A percentile compares a stretch with the other conserved stretches of the same genome.
Evolutionary conservation across 2,888 invertebrate genomes (phyloP).

Genomic region (Stramonita haemastoma): DNA sequence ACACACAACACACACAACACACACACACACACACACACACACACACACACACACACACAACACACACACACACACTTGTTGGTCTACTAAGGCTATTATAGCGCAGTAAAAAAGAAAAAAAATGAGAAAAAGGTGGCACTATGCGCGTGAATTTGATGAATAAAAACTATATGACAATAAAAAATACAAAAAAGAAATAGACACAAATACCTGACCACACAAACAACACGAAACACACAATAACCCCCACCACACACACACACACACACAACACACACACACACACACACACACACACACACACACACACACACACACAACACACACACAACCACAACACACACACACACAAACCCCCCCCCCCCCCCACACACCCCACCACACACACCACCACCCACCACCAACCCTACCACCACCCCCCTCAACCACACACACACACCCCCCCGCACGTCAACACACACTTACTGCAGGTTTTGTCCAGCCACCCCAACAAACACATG

Average conservation of each 20-base stretch:
- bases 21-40: not conserved
- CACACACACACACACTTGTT: too few relatives aligned
- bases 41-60: not conserved
- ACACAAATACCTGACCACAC: not conserved
- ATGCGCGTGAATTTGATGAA: too few relatives aligned
- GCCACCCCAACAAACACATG: constrained; percentile 47
- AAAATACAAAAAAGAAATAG: not conserved
- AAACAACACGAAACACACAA: not conserved
- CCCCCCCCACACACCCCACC: not conserved
- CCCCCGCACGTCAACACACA: not conserved
- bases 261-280: not conserved
- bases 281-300: too few relatives aligned
- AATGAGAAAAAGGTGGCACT: too few relatives aligned
- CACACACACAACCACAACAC: too few relatives aligned
- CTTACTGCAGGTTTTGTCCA: constrained; percentile 54
- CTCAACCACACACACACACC: not conserved
- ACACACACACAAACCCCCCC: not conserved
- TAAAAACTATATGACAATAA: too few relatives aligned
- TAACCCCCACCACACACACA: not conserved
- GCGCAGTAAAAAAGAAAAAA: too few relatives aligned
- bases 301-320: too few relatives aligned
- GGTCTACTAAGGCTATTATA: too few relatives aligned
- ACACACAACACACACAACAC: too few relatives aligned
- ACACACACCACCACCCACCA: not conserved
- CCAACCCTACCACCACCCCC: not conserved